Evolutionary conservation across 2,113 vertebrate genomes (phyloP), one percentile per base, ranked within the genome.

Genomic region (Sapayoa aenigma): DNA sequence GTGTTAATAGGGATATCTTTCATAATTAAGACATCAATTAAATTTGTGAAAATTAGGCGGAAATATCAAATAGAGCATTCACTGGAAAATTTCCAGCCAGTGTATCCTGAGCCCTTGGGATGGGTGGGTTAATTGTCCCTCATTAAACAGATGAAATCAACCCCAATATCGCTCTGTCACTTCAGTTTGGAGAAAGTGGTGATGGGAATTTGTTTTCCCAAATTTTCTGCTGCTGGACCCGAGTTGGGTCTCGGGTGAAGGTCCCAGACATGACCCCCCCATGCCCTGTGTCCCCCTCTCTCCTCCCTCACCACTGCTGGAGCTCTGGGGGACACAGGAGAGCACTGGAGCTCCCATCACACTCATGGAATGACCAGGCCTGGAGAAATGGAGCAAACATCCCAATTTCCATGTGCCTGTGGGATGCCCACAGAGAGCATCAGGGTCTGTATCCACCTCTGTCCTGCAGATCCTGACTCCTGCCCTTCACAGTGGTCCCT

Each of bases 371-470:
- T 53, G 31, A 37, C 9, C 24, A 82, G 13, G 27, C 9, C 42
- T 42, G 31, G 53, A 88, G 27, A 58, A 81, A 50, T 13, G n/a
- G 30, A 47, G 13, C 1, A 1, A 58, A 31, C 12, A n/a, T 21
- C 42, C 13, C 21, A 35, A 3, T 37, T 81, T 10, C 44, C 18
- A 53, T 0, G 0, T 69, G 30, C 14, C 22, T 0, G 0, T 33
- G 47, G 30, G 10, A 4, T 85, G 20, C 19, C 58, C 39, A 21
- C 13, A 37, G 53, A 5, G 16, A 81, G 20, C 17, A 24, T 15
- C 22, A 25, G 46, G 23, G 35, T 62, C 35, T 69, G 13, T 58
- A 50, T 35, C 63, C 30, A 10, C 19, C 56, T 11, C 14, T 71
- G 27, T 59, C 16, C 28, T 25, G 46, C 3, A 25, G 25, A 12